These are phyloP conservation scores for Lasioglossum figueresi DNA, from an alignment of 2,888 invertebrate genomes.

Conservation along the genomic window DNA sequence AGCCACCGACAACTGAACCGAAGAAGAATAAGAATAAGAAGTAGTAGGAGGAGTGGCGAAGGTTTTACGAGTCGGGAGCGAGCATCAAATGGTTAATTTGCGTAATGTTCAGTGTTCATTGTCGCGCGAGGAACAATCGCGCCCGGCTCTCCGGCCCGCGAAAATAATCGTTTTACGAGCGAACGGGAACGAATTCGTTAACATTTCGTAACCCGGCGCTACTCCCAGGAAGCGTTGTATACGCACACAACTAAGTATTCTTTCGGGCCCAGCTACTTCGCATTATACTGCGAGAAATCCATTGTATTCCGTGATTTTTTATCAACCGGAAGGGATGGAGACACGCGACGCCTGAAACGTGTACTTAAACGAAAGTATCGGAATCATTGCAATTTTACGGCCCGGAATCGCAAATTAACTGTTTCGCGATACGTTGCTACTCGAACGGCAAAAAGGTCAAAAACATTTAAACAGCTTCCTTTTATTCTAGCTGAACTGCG, in stretches of 20 bases:
- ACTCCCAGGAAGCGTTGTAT: conserved; percentile 20
- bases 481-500: background rate
- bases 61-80: conserved; percentile 37
- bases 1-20: background rate
- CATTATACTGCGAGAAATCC: conserved; percentile 5
- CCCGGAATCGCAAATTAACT: background rate
- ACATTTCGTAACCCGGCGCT: conserved; percentile 36
- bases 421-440: background rate
- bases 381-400: background rate
- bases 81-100: conserved; percentile 17
- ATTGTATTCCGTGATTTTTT: conserved; percentile 8
- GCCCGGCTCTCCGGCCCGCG: background rate
- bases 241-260: conserved; percentile 16
- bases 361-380: background rate
- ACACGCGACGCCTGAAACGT: background rate
- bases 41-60: background rate
- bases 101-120: conserved; percentile 15
- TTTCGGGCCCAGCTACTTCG: background rate
- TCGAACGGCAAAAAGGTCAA: background rate
- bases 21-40: conserved; percentile 2
- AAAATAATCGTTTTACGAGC: conserved; percentile 55
- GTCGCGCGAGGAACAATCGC: conserved; percentile 40
- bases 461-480: background rate
- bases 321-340: background rate
- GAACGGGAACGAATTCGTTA: conserved; percentile 42